Conservation (phyloP, 2,113 vertebrate genomes). For the Dunckerocampus dactyliophorus region DNA sequence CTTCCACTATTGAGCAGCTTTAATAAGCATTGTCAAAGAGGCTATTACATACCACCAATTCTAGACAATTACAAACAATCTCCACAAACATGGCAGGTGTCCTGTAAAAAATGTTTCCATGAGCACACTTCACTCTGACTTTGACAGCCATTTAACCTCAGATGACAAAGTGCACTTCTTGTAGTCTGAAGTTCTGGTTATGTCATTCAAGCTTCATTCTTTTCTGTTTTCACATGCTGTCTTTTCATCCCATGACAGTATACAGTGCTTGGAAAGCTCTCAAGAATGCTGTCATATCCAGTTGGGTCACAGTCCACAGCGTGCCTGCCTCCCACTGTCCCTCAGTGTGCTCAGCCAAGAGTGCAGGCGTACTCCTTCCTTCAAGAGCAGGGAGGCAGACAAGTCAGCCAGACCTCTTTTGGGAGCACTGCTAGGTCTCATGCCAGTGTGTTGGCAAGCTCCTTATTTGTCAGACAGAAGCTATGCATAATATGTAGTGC, state of each 20-base stretch:
- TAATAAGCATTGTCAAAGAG: too few species aligned
- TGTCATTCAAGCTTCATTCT: too few species aligned
- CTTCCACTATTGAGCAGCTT: too few species aligned
- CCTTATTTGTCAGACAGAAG: conserved; percentile 45
- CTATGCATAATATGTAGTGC: conserved; percentile 56
- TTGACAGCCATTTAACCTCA: too few species aligned
- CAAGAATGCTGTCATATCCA: conserved; percentile 61
- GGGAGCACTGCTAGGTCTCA: conserved; percentile 43
- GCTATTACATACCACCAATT: too few species aligned
- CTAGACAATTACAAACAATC: too few species aligned
- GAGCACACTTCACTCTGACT: too few species aligned
- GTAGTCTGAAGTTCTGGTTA: too few species aligned
- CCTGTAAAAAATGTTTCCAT: too few species aligned
- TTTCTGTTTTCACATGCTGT: not conserved
- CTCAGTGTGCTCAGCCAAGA: conserved; percentile 34
- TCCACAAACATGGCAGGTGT: too few species aligned
- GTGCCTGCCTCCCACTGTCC: conserved; percentile 27
- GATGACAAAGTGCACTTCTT: too few species aligned
- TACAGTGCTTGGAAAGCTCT: conserved; percentile 52
- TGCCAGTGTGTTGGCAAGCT: conserved; percentile 49
- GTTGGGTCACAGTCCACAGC: conserved; percentile 47
- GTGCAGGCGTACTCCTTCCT: conserved; percentile 26
- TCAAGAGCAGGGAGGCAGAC: conserved; percentile 28
- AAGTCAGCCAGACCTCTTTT: conserved; percentile 43
- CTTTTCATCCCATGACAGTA: not conserved